Base-by-base conservation (phyloP, 2,888 invertebrate species). In the Agelastica alni region DNA sequence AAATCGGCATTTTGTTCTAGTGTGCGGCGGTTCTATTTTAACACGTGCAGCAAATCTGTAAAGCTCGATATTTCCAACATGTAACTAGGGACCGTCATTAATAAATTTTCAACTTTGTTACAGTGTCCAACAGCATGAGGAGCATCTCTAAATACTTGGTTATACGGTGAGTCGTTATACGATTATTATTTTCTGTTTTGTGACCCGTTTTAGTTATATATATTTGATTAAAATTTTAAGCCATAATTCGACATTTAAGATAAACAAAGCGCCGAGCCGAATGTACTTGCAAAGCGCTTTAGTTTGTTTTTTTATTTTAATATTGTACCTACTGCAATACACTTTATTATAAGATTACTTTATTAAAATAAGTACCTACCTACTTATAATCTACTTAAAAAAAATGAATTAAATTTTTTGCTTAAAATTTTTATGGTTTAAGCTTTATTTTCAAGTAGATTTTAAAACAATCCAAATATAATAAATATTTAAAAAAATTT, bases 71-170 rank as follows among this genome's bases (percentile, higher is more conserved):
- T 4, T 47, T 1, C 4, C 14, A 20, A 12, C 31, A 14, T 14
- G 1, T 6, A 6, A 39, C 10, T 6, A 12, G 7, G 4, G 10
- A 34, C 16, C 14, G 14, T n/a, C n/a, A n/a, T n/a, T 20, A 39
- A 18, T 48, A 44, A 44, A 39, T 39, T 31, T 30, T 9, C 10
- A 37, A 34, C 36, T 51, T 51, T 51, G 44, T 51, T 45, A 4
- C 44, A 51, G 51, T 34, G 26, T 26, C 12, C 44, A 10, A 20
- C 31, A 18, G 45, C 45, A 43, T 51, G 30, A 12, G 16, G 37
- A 36, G 17, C 30, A 10, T 30, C 20, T 37, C 6, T 22, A 20
- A 20, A 16, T 22, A 37, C 18, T 14, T 26, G 20, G 13, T 10
- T 39, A 10, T 6, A 20, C 12, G 37, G 37, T 39, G 5, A 39